Evolutionary conservation across 2,888 invertebrate genomes (phyloP).

Genomic region (Laspeyria flexula): DNA sequence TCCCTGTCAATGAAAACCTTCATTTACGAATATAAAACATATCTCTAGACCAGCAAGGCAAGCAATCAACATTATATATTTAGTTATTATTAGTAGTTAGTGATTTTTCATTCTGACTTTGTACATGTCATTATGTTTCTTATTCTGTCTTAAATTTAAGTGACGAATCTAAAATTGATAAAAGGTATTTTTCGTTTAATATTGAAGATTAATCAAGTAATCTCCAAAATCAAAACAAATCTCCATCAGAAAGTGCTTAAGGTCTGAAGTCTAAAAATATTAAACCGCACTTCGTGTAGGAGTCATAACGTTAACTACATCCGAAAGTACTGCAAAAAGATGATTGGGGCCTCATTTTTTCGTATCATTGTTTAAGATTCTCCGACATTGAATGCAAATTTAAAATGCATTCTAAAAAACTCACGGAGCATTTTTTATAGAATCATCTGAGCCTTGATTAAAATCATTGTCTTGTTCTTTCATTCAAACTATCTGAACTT

Average conservation of each 20-base stretch:
- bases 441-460: conserved; percentile 30
- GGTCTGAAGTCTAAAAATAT: background rate
- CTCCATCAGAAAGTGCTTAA: background rate
- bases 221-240: no score
- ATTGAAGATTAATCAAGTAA: no score
- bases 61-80: no score
- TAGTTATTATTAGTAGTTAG: no score
- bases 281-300: background rate
- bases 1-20: no score
- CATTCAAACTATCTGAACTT: conserved; percentile 34
- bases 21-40: no score
- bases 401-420: conserved; percentile 21
- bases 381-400: conserved; percentile 8
- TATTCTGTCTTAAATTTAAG: no score
- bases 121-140: no score
- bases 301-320: background rate
- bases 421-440: conserved; percentile 15
- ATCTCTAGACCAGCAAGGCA: no score
- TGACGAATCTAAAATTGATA: no score
- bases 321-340: conserved; percentile 1
- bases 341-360: background rate
- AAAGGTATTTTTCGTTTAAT: no score
- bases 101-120: no score
- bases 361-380: background rate
- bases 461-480: conserved; percentile 38